These are phyloP conservation scores for Cephus cinctus DNA, from an alignment of 1,140 invertebrate genomes.

Conservation along the genomic window DNA sequence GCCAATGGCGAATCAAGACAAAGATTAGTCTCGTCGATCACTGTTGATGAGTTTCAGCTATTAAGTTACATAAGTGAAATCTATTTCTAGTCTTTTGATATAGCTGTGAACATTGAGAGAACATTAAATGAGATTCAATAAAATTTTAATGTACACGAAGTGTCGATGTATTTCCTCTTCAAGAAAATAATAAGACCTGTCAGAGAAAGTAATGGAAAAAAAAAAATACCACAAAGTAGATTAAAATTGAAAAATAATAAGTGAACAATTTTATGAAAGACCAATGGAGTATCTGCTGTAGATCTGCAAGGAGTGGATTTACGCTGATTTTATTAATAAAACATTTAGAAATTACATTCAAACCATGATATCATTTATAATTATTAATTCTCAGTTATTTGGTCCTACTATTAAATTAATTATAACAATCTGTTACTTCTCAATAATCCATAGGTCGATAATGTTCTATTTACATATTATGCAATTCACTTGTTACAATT, in stretches of 20 bases:
- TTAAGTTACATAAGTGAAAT: not conserved
- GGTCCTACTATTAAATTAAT: conserved; percentile 44
- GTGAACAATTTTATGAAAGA: conserved; percentile 7
- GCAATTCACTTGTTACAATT: conserved; percentile 19
- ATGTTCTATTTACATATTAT: conserved; percentile 25
- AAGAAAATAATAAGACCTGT: conserved; percentile 12
- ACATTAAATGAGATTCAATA: conserved; percentile 25
- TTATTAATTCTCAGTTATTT: conserved; percentile 36
- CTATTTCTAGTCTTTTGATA: conserved; percentile 40
- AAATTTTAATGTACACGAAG: conserved; percentile 32
- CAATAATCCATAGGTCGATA: conserved; percentile 17
- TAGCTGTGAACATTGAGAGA: conserved; percentile 22
- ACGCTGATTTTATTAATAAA: conserved; percentile 43
- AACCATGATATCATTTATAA: conserved; percentile 32
- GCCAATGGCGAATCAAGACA: no score
- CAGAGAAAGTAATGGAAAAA: conserved; percentile 4
- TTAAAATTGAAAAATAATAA: conserved; percentile 1
- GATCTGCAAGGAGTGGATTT: not conserved
- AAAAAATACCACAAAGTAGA: conserved; percentile 4
- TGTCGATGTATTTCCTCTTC: not conserved
- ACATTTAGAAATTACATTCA: conserved; percentile 47
- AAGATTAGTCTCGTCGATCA: no score
- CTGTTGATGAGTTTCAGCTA: no score
- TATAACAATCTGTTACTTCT: conserved; percentile 29
- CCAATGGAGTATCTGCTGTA: not conserved